Percentiles rank a stretch among this genome's conserved stretches.
Conservation (phyloP, 2,888 invertebrate genomes). For the Lepidocyrtinus sp. region DNA sequence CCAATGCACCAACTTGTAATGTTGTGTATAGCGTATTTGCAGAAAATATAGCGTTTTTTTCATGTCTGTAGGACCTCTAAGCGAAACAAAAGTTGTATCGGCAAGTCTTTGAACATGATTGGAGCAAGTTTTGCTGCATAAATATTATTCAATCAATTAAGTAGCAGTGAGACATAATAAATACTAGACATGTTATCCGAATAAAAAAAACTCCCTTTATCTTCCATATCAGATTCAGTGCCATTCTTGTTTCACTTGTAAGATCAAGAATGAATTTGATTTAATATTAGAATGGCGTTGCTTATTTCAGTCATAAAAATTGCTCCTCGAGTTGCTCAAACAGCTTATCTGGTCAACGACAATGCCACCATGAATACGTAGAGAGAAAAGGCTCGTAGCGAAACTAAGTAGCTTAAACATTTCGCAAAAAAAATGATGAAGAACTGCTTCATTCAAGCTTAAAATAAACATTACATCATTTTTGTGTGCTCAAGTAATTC, state of each 20-base stretch:
- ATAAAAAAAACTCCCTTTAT: not conserved
- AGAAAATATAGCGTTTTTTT: no score
- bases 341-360: conserved; percentile 37
- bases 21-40: not conserved
- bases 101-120: conserved; percentile 59
- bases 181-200: conserved; percentile 12
- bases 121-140: conserved; percentile 57
- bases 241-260: conserved; percentile 22
- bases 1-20: not conserved
- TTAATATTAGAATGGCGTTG: conserved; percentile 42
- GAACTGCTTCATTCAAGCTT: conserved; percentile 53
- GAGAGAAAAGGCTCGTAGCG: not conserved
- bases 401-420: conserved; percentile 19
- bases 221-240: conserved; percentile 10
- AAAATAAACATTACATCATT: conserved; percentile 60
- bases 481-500: conserved; percentile 37
- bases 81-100: conserved; percentile 44
- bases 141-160: conserved; percentile 61
- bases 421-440: conserved; percentile 41
- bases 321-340: conserved; percentile 43
- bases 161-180: conserved; percentile 29
- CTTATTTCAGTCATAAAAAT: conserved; percentile 41
- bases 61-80: conserved; percentile 7
- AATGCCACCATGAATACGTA: conserved; percentile 2
- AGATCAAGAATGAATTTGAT: conserved; percentile 40